Conservation (phyloP, 2,113 vertebrate genomes). For the Bungarus multicinctus region DNA sequence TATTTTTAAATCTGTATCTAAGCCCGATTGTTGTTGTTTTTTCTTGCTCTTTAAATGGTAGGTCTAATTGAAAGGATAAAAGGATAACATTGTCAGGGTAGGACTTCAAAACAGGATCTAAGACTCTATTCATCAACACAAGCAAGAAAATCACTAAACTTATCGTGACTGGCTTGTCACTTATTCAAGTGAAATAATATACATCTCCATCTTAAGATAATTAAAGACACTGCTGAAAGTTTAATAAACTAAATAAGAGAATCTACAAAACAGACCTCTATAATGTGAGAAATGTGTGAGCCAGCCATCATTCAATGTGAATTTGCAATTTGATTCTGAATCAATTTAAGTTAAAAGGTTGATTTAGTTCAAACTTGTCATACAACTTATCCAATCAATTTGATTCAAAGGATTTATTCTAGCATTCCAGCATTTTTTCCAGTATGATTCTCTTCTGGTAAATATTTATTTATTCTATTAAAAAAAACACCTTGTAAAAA, state of each 20-base stretch:
- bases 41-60: neutral
- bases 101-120: neutral
- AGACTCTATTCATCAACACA: neutral
- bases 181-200: neutral
- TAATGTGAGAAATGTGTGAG: neutral
- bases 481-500: neutral
- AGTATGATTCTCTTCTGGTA: neutral
- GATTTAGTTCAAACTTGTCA: neutral
- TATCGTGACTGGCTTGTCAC: neutral
- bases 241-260: neutral
- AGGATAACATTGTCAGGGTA: neutral
- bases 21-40: neutral
- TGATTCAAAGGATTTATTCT: neutral
- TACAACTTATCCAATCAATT: neutral
- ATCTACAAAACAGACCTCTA: neutral
- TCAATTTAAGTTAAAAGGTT: neutral
- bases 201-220: neutral
- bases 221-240: neutral
- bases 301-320: neutral
- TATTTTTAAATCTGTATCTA: neutral
- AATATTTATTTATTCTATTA: neutral
- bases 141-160: neutral
- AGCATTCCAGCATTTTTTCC: neutral
- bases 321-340: neutral
- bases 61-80: neutral